Evolutionary conservation across 2,113 vertebrate genomes (phyloP).

Genomic region (Tympanuchus pallidicinctus): DNA sequence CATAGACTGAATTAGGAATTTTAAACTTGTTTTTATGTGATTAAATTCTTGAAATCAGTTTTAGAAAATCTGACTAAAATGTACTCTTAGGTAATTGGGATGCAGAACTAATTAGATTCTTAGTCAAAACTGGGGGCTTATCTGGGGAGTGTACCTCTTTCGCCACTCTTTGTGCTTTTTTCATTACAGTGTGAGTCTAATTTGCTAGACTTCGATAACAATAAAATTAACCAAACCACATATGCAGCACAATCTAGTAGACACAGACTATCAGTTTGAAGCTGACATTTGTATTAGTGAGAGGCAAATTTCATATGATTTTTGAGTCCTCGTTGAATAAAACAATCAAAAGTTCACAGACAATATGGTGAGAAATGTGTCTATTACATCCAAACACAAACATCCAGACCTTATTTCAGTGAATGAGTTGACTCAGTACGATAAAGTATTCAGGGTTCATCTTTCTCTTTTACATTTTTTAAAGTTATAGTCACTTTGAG

Average conservation of each 20-base stretch:
- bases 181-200: not conserved
- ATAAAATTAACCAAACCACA: not conserved
- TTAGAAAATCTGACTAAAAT: not conserved
- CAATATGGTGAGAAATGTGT: not conserved
- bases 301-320: not conserved
- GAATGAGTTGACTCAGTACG: not conserved
- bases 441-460: not conserved
- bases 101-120: rapidly evolving
- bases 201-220: not conserved
- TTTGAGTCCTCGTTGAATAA: not conserved
- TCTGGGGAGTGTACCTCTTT: not conserved
- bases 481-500: not conserved
- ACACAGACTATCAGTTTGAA: not conserved
- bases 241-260: not conserved
- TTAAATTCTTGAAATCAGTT: not conserved
- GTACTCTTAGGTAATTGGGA: rapidly evolving
- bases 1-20: not conserved
- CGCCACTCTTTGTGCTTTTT: not conserved
- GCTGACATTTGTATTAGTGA: not conserved
- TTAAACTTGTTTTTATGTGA: not conserved
- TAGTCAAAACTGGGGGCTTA: not conserved
- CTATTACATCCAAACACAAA: not conserved
- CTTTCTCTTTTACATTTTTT: not conserved
- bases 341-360: not conserved
- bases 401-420: not conserved